These are phyloP conservation scores for Remorina albescens DNA, from an alignment of 2,797 vertebrate genomes.

Conservation along the genomic window DNA sequence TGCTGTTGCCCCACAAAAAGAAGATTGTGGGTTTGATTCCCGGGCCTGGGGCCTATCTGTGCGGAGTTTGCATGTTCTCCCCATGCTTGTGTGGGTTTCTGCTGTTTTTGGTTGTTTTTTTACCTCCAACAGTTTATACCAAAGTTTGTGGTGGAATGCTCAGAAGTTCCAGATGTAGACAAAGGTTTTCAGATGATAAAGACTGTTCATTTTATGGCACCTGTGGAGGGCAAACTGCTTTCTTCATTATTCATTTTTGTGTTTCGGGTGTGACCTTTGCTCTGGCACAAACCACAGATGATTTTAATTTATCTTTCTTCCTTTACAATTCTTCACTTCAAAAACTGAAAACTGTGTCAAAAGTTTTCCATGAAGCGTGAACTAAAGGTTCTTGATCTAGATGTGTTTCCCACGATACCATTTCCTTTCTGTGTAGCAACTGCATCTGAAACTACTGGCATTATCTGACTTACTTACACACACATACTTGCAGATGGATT, in stretches of 20 bases:
- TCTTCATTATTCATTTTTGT: neutral
- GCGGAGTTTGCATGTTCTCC: too few relatives aligned
- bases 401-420: conserved; percentile 13
- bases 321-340: conserved; percentile 14
- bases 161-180: neutral
- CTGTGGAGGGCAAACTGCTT: neutral
- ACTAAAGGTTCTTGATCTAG: conserved; percentile 10
- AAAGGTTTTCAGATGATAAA: neutral
- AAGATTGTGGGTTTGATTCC: too few relatives aligned
- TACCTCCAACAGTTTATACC: neutral
- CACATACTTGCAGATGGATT: conserved; percentile 8
- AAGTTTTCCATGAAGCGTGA: conserved; percentile 11
- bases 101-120: too few relatives aligned
- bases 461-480: conserved; percentile 12
- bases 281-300: conserved; percentile 4
- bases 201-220: neutral
- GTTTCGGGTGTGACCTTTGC: conserved; percentile 2
- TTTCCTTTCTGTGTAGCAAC: conserved; percentile 7
- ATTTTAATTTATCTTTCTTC: conserved; percentile 10
- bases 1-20: too few relatives aligned
- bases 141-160: neutral
- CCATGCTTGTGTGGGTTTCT: too few relatives aligned
- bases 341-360: conserved; percentile 45
- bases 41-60: too few relatives aligned
- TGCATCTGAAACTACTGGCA: conserved; percentile 24